These are phyloP conservation scores for Phocides pigmalion DNA, from an alignment of 1,140 invertebrate species.

Conservation along the genomic window DNA sequence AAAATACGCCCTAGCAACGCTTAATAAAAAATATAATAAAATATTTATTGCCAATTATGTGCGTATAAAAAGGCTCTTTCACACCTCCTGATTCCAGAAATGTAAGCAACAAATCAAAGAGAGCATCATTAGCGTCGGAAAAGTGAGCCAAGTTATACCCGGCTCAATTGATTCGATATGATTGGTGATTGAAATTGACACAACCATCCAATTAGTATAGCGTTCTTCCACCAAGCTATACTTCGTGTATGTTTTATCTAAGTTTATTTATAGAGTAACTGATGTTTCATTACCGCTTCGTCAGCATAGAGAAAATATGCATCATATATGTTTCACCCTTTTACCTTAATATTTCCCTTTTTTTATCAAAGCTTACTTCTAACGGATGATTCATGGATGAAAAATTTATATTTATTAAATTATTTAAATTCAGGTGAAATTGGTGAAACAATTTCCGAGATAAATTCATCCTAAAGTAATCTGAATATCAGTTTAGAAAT, in stretches of 20 bases:
- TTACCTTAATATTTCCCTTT: no score
- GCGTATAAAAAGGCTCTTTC: constrained; percentile 13
- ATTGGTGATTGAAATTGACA: constrained; percentile 27
- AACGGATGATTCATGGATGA: no score
- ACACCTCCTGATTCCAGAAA: background rate
- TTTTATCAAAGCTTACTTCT: no score
- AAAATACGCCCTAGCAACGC: no score
- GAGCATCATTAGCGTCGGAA: constrained; percentile 24
- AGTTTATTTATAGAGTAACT: background rate
- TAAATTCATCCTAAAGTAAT: no score
- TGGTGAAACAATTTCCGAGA: no score
- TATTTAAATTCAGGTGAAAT: no score
- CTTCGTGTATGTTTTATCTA: background rate
- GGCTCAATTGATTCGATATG: constrained; percentile 16
- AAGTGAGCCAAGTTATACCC: constrained; percentile 14
- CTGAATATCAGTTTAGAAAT: no score
- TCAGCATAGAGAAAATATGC: no score
- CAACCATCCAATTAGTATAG: constrained; percentile 41
- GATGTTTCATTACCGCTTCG: no score
- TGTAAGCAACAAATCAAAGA: constrained; percentile 21
- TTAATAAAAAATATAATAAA: background rate
- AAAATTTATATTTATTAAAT: no score
- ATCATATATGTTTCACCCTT: no score
- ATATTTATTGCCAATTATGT: background rate
- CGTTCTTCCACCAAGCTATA: constrained; percentile 20